Base-by-base conservation (phyloP, 2,888 invertebrate genomes). In the Glyphotaelius pellucidus region DNA sequence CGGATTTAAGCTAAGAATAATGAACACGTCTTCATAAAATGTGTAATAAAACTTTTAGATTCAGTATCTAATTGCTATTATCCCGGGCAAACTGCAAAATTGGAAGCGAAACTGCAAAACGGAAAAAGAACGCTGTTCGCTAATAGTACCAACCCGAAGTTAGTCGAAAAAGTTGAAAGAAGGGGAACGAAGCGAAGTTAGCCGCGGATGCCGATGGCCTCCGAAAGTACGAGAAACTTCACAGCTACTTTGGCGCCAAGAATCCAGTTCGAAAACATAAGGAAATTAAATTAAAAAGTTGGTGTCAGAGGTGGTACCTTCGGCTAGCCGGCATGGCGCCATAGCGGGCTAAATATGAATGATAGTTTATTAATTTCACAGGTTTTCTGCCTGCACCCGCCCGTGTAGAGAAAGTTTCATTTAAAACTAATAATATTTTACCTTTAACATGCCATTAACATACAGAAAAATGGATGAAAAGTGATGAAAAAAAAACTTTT, bases 201-300 rank as follows among this genome's bases (percentile, higher is more conserved):
- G 79, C 86, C 30, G 84, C 32, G 42, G 86, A n/a, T 30, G 79
- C 86, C 25, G 86, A 19, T 67, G 81, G 42, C 84, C 67, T 31
- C 32, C 84, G 47, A 80, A 79, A 35, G 32, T 35, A 25, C 25
- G 42, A 80, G 86, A 83, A 90, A 90, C 90, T 90, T 90, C 52
- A 84, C 90, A 81, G 42, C 35, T 80, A 90, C 35, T 80, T 47
- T 86, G 85, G 86, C 86, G 90, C 79, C 81, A 80, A 42, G 38
- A 86, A 80, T 42, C 42, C 30, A 52, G 47, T 35, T 80, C 86
- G 79, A 86, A 86, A 90, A 90, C n/a, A 42, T 42, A 90, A 86
- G 38, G 90, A 86, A 86, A 90, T 90, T 90, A 86, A 90, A 90
- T 90, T 90, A 90, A 90, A 42, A 90, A 38, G 15, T 90, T 80